phyloP scores from a whole-genome alignment of 2,113 vertebrate genomes.

The Barbus barbus region DNA sequence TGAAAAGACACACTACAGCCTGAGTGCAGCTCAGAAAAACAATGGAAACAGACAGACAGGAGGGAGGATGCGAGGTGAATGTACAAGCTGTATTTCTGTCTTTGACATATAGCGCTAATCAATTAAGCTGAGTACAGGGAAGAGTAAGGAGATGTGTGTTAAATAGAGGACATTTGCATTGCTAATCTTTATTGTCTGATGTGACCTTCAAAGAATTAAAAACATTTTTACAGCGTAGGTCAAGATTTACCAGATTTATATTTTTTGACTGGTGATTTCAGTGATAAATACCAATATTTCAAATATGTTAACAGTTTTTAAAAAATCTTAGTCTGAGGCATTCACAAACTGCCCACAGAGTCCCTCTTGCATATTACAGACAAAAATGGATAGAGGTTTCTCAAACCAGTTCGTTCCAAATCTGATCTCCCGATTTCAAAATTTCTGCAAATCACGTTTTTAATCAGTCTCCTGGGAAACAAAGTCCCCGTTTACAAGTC shows the following conservation, averaged over 20 bases:
- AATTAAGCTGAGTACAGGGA: too few species aligned
- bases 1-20: conserved; percentile 28
- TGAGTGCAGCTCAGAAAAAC: conserved; percentile 4
- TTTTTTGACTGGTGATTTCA: neutral
- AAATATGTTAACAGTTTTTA: neutral
- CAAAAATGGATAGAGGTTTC: neutral
- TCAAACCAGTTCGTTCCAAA: neutral
- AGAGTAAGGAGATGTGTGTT: neutral
- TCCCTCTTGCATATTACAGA: neutral
- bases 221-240: neutral
- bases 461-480: neutral
- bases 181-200: neutral
- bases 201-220: neutral
- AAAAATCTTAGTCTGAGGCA: neutral
- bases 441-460: neutral
- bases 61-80: conserved; percentile 1
- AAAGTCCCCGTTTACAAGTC: too few species aligned
- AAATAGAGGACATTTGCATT: neutral
- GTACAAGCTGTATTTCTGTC: neutral
- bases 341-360: neutral
- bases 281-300: neutral
- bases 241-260: neutral
- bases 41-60: conserved; percentile 1
- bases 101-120: neutral
- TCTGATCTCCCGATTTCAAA: neutral